Percentiles rank a stretch among this genome's conserved stretches.
These are phyloP conservation scores for Haliclystus octoradiatus DNA, from an alignment of 30 jellyfish, hydroid and myxozoan species.

Conservation along the genomic window DNA sequence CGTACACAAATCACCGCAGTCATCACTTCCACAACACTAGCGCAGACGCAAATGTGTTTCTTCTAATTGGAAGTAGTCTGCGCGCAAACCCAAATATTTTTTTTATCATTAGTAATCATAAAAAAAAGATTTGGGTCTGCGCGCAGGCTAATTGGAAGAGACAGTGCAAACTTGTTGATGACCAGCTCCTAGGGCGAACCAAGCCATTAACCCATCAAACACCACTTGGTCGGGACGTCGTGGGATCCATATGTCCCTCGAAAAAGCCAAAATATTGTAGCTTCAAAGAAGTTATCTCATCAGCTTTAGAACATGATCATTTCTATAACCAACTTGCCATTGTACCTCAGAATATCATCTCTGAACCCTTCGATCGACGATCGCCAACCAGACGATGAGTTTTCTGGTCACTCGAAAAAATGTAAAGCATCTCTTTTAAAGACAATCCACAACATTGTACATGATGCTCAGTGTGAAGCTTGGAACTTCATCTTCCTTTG, in stretches of 20 bases:
- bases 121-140: too few species aligned
- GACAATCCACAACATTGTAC: too few species aligned
- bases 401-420: not conserved
- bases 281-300: too few species aligned
- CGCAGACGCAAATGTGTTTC: not conserved
- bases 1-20: too few species aligned
- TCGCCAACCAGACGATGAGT: not conserved
- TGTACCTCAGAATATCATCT: too few species aligned
- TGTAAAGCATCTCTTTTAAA: too few species aligned
- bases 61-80: too few species aligned
- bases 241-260: not conserved
- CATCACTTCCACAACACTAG: not conserved
- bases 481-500: not conserved
- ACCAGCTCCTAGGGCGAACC: not conserved
- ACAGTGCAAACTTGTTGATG: not conserved
- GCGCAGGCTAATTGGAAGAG: too few species aligned
- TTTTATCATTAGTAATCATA: too few species aligned
- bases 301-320: not conserved
- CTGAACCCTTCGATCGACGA: too few species aligned
- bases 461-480: not conserved
- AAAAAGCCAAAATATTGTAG: too few species aligned
- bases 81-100: too few species aligned
- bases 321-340: not conserved
- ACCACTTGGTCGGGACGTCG: not conserved
- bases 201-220: not conserved